These are phyloP conservation scores for Tympanoctomys barrerae DNA, from an alignment of 2,797 vertebrate genomes.

Conservation along the genomic window DNA sequence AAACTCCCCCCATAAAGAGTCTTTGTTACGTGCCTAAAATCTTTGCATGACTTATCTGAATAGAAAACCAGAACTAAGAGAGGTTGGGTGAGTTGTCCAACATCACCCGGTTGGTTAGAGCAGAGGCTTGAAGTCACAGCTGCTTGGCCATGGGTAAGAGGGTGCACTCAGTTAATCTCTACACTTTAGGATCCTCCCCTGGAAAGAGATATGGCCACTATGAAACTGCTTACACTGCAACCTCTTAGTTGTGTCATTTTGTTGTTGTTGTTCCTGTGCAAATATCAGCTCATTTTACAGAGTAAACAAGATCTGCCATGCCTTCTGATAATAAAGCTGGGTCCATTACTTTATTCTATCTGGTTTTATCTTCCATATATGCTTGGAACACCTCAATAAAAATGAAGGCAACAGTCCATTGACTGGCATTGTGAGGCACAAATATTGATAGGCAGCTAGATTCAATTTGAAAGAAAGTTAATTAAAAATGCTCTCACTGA, in stretches of 20 bases:
- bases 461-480: slow-evolving; percentile 68
- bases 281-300: slow-evolving; percentile 43
- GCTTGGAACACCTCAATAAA: slow-evolving; percentile 53
- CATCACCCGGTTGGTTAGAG: background rate
- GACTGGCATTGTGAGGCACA: slow-evolving; percentile 50
- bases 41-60: slow-evolving; percentile 43
- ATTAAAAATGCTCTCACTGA: slow-evolving; percentile 76
- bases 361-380: slow-evolving; percentile 58
- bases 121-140: background rate
- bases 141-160: background rate
- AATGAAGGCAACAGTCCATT: slow-evolving; percentile 45
- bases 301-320: background rate
- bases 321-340: slow-evolving; percentile 1
- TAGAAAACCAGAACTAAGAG: slow-evolving; percentile 27
- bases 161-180: background rate
- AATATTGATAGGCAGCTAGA: slow-evolving; percentile 63
- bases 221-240: background rate
- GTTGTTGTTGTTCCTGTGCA: background rate
- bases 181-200: background rate
- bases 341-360: background rate
- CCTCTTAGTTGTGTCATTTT: background rate
- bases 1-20: background rate
- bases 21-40: slow-evolving; percentile 29
- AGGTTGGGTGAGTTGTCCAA: background rate
- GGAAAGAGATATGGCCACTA: background rate